Percentiles rank a stretch among this genome's conserved stretches.
These are phyloP conservation scores for Xylocopa sonorina DNA, from an alignment of 1,140 invertebrate genomes.

Conservation along the genomic window DNA sequence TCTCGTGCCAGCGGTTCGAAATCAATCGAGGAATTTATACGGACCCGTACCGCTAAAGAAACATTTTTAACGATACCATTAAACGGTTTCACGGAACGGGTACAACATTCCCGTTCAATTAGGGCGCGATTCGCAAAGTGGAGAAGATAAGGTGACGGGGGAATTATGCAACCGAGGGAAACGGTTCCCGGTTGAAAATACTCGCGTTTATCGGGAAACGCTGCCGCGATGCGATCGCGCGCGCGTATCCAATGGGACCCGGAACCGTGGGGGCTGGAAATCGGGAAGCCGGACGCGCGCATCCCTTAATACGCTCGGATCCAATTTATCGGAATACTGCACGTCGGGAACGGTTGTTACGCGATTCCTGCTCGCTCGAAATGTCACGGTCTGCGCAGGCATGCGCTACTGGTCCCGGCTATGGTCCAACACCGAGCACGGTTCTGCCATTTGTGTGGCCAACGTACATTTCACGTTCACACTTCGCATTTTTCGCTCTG, in stretches of 20 bases:
- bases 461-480: no score
- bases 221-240: background rate
- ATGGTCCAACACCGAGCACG: no score
- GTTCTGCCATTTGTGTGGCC: no score
- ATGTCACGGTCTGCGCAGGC: constrained; percentile 56
- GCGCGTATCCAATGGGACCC: no score
- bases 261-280: constrained; percentile 47
- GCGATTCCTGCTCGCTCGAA: constrained; percentile 57
- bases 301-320: constrained; percentile 57
- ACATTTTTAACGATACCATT: no score
- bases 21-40: no score
- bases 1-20: no score
- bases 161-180: background rate
- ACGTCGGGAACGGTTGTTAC: constrained; percentile 58
- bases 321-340: constrained; percentile 64
- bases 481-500: no score
- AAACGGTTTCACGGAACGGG: no score
- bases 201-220: background rate
- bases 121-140: background rate
- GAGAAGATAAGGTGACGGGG: background rate
- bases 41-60: no score
- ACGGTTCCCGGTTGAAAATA: background rate
- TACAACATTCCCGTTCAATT: no score
- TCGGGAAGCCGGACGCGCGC: constrained; percentile 44
- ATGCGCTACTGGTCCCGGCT: no score